A percentile compares a stretch with the other conserved stretches of the same genome.
These are phyloP conservation scores for Paelopatides confundens DNA, from an alignment of 53 echinoderm and acorn worm genomes.

Conservation along the genomic window DNA sequence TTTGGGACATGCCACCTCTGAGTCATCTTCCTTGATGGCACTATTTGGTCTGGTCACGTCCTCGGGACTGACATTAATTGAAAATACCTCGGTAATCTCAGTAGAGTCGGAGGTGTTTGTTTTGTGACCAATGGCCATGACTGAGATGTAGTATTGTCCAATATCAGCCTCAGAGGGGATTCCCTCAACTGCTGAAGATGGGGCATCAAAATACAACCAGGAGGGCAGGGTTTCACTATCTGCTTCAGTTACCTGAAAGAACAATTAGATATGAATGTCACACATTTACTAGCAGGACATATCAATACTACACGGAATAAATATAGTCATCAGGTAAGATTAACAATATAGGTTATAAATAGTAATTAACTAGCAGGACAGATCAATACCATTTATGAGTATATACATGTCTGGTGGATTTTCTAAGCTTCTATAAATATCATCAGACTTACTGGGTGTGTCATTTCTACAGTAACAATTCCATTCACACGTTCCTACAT, in stretches of 20 bases:
- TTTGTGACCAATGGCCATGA: slow-evolving; percentile 83
- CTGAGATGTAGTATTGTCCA: slow-evolving; percentile 90
- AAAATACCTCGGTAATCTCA: slow-evolving; percentile 86
- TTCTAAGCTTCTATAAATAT: no score
- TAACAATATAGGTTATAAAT: no score
- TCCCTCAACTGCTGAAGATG: slow-evolving; percentile 74
- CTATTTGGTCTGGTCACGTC: slow-evolving; percentile 58
- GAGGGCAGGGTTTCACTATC: slow-evolving; percentile 77
- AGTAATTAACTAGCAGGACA: no score
- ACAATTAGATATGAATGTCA: neutral
- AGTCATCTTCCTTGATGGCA: slow-evolving; percentile 58
- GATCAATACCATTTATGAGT: no score
- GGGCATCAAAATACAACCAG: slow-evolving; percentile 84
- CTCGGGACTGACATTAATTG: slow-evolving; percentile 69
- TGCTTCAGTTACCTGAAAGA: slow-evolving; percentile 86
- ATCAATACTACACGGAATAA: no score
- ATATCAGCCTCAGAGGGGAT: slow-evolving; percentile 94
- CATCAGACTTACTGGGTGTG: no score
- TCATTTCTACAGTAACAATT: no score
- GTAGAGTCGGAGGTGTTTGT: slow-evolving; percentile 70
- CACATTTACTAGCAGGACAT: no score
- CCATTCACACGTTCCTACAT: no score
- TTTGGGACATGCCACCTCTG: slow-evolving; percentile 61
- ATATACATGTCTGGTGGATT: no score
- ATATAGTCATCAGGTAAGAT: no score